phyloP scores from a whole-genome alignment of 2,113 vertebrate species.

The Greenwoodochromis staneri region DNA sequence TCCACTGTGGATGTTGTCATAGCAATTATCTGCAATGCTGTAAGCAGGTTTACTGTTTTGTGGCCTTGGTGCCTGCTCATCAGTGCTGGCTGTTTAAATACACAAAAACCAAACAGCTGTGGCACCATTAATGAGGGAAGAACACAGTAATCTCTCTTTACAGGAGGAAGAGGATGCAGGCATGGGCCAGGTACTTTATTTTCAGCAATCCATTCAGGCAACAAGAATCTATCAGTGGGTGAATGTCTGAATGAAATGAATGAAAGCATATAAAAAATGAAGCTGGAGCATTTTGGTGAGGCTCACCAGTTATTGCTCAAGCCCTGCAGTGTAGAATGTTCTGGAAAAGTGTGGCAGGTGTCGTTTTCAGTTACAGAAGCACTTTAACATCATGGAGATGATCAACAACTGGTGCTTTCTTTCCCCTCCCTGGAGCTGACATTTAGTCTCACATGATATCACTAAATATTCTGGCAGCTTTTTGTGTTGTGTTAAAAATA shows the following conservation, averaged over 20 bases:
- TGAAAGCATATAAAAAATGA: neutral
- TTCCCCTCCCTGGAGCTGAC: neutral
- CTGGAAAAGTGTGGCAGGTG: constrained; percentile 18
- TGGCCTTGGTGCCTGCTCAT: constrained; percentile 26
- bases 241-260: neutral
- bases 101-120: constrained; percentile 33
- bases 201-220: neutral
- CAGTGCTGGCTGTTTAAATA: constrained; percentile 38
- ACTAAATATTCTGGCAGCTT: constrained; percentile 2
- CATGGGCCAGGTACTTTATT: neutral
- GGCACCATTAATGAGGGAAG: neutral
- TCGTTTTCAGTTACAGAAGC: constrained; percentile 32
- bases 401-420: constrained; percentile 16
- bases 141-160: constrained; percentile 14
- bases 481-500: neutral
- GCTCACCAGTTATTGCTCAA: neutral
- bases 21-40: constrained; percentile 53
- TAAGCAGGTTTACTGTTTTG: constrained; percentile 26
- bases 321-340: neutral
- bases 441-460: neutral
- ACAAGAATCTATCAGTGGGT: neutral
- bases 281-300: neutral
- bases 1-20: constrained; percentile 53
- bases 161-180: constrained; percentile 29
- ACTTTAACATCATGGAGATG: constrained; percentile 46